phyloP scores from a whole-genome alignment of 2,888 invertebrate species.

The Candidula unifasciata region DNA sequence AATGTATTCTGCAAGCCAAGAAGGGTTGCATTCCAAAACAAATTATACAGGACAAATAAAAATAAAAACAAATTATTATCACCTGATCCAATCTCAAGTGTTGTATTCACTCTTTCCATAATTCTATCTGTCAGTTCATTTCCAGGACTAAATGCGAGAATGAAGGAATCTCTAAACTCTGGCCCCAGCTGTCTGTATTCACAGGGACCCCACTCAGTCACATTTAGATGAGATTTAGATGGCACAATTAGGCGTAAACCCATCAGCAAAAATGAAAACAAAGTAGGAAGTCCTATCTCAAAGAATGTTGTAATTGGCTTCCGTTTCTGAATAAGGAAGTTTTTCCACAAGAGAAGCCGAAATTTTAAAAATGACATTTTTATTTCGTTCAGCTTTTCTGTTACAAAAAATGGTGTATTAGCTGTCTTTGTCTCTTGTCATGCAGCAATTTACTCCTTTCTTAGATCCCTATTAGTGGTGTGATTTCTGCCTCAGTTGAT shows the following conservation, averaged over 20 bases:
- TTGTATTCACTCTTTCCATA: slow-evolving; percentile 55
- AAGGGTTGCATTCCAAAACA: too few species aligned
- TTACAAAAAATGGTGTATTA: too few species aligned
- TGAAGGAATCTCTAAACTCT: slow-evolving; percentile 8
- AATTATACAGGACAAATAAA: too few species aligned
- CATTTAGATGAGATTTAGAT: slow-evolving; percentile 78
- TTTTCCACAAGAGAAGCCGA: slow-evolving; percentile 88
- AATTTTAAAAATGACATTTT: slow-evolving; percentile 78
- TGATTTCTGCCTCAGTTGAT: too few species aligned
- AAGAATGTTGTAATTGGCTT: slow-evolving; percentile 81
- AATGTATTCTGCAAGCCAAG: too few species aligned
- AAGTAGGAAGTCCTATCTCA: slow-evolving; percentile 81
- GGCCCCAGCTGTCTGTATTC: slow-evolving; percentile 42
- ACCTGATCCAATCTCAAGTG: slow-evolving; percentile 45
- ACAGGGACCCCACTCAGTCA: slow-evolving; percentile 67
- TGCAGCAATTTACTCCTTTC: too few species aligned
- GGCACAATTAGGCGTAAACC: slow-evolving; percentile 84
- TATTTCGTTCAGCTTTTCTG: too few species aligned
- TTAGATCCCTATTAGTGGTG: too few species aligned
- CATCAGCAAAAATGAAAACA: slow-evolving; percentile 82
- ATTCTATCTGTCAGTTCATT: slow-evolving; percentile 58
- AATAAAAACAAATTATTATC: too few species aligned
- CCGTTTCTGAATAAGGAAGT: slow-evolving; percentile 87
- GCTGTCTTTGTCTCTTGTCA: too few species aligned
- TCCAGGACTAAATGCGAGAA: slow-evolving; percentile 63